Evolutionary conservation across 2,888 invertebrate genomes (phyloP).

Genomic region (Ptilodon capucinus): DNA sequence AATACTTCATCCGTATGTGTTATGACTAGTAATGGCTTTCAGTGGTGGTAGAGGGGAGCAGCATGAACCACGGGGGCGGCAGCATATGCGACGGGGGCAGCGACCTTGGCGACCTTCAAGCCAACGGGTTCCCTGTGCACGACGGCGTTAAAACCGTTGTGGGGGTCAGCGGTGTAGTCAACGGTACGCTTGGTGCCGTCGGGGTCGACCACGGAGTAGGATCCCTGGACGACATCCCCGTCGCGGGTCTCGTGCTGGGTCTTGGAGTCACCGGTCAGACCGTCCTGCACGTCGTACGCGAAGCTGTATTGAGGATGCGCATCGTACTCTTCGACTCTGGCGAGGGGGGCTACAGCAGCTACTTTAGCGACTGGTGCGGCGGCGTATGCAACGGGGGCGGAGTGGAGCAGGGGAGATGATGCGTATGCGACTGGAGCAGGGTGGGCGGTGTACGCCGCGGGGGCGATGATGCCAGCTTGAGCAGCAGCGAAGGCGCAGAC

Average conservation of each 20-base stretch:
- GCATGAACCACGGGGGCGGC: conserved; percentile 38
- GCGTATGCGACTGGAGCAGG: conserved; percentile 43
- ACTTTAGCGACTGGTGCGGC: conserved; percentile 42
- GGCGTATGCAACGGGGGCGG: conserved; percentile 19
- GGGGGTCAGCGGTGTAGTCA: conserved; percentile 73
- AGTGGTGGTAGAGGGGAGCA: conserved; percentile 85
- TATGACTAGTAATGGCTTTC: conserved; percentile 22
- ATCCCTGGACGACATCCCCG: conserved; percentile 74
- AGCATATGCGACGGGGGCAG: conserved; percentile 31
- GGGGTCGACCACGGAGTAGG: conserved; percentile 73
- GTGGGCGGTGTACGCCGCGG: conserved; percentile 50
- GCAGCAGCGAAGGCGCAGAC: conserved; percentile 58
- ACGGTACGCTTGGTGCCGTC: conserved; percentile 76
- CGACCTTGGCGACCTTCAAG: conserved; percentile 48
- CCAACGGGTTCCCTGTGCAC: conserved; percentile 66
- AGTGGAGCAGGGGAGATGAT: conserved; percentile 15
- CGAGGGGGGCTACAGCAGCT: conserved; percentile 35
- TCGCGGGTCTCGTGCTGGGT: conserved; percentile 72
- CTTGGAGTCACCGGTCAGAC: conserved; percentile 70
- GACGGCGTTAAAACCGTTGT: conserved; percentile 78
- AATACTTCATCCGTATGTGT: conserved; percentile 8
- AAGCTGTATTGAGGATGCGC: conserved; percentile 62
- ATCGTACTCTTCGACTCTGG: conserved; percentile 47
- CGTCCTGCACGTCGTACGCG: conserved; percentile 70
- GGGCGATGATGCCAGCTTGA: conserved; percentile 58